Conservation (phyloP, 2,113 vertebrate genomes). For the Pygoscelis adeliae region DNA sequence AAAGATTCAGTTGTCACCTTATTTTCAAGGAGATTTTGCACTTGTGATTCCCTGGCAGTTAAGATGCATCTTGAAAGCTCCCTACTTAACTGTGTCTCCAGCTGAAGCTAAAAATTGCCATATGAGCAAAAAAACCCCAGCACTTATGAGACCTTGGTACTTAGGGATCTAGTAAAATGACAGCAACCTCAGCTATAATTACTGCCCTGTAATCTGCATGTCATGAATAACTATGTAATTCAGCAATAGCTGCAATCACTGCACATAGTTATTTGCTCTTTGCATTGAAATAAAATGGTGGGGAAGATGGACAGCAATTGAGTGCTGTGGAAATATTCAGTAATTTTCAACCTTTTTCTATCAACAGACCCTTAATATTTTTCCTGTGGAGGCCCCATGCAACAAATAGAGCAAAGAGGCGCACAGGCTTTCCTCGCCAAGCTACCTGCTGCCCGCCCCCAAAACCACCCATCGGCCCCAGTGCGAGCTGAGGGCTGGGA, state of each 20-base stretch:
- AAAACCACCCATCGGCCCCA: not conserved
- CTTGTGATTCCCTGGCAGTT: not conserved
- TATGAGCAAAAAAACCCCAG: not conserved
- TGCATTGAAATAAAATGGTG: not conserved
- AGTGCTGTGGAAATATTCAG: not conserved
- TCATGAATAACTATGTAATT: not conserved
- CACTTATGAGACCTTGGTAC: not conserved
- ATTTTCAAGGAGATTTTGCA: not conserved
- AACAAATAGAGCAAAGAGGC: not conserved
- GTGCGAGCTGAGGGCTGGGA: not conserved
- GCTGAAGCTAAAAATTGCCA: not conserved
- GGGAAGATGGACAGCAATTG: not conserved
- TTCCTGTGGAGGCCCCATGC: not conserved
- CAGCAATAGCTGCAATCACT: not conserved
- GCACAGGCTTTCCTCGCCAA: not conserved
- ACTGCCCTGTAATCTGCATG: conserved; percentile 56
- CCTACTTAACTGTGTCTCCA: not conserved
- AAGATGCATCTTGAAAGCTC: not conserved
- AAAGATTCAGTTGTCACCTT: not conserved
- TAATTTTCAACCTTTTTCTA: not conserved
- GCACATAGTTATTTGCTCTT: not conserved
- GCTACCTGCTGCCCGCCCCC: not conserved
- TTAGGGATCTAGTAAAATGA: conserved; percentile 17
- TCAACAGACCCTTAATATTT: not conserved
- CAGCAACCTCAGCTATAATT: not conserved